A percentile compares a stretch with the other conserved stretches of the same genome.
Evolutionary conservation across 2,888 invertebrate species (phyloP).

Genomic region (Xiphydria camelus): DNA sequence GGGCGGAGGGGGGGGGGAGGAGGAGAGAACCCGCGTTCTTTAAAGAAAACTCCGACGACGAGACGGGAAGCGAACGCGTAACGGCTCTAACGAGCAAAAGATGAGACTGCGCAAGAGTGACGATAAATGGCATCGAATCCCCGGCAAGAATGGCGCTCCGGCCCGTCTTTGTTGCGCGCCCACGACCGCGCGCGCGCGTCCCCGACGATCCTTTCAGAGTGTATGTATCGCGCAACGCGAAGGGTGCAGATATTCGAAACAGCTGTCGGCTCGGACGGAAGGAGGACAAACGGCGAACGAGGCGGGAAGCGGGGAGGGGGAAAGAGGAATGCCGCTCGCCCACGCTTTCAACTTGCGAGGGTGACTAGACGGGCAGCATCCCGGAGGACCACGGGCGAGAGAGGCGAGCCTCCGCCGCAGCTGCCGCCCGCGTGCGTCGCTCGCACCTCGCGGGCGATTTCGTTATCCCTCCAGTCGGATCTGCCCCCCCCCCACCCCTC

Average conservation of each 20-base stretch:
- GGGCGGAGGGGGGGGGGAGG: no score
- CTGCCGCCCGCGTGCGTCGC: no score
- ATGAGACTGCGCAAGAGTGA: slow-evolving; percentile 11
- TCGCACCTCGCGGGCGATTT: no score
- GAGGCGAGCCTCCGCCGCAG: no score
- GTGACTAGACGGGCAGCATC: no score
- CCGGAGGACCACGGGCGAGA: no score
- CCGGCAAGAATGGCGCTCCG: slow-evolving; percentile 18
- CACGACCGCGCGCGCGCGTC: slow-evolving; percentile 17
- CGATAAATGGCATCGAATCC: slow-evolving; percentile 24
- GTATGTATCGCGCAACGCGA: neutral
- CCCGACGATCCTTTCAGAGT: slow-evolving; percentile 24
- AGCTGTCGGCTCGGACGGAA: neutral
- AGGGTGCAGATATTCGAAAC: neutral
- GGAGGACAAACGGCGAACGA: neutral
- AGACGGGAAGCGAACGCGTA: no score
- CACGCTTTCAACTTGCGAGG: neutral
- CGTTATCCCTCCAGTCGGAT: no score
- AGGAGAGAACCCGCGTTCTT: no score
- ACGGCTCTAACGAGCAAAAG: no score
- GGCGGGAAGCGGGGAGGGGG: neutral
- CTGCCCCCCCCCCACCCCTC: no score
- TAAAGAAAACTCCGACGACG: no score
- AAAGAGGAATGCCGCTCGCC: neutral
- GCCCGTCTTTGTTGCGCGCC: slow-evolving; percentile 33